Evolutionary conservation across 1,140 invertebrate genomes (phyloP).

Genomic region (Coelopa frigida): DNA sequence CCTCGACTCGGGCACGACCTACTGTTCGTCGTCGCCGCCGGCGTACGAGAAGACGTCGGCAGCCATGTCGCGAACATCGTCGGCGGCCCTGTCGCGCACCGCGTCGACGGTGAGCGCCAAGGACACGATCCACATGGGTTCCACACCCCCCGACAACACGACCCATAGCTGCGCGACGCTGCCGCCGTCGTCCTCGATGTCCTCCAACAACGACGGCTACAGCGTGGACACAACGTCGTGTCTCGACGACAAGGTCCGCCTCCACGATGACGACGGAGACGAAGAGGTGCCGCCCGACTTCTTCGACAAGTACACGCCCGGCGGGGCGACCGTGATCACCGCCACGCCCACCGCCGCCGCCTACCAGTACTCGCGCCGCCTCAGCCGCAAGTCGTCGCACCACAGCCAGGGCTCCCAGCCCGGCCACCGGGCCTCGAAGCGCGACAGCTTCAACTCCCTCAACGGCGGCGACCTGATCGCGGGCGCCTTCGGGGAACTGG

Average conservation of each 20-base stretch:
- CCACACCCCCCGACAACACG: too few relatives aligned
- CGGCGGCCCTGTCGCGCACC: neutral
- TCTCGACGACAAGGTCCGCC: too few relatives aligned
- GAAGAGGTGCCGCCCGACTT: conserved; percentile 39
- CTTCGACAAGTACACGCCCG: conserved; percentile 35
- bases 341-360: conserved; percentile 23
- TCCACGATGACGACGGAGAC: conserved; percentile 17
- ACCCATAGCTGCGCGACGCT: conserved; percentile 20
- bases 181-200: conserved; percentile 27
- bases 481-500: conserved; percentile 39
- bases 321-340: conserved; percentile 15
- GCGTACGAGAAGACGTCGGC: conserved; percentile 12
- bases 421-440: conserved; percentile 21
- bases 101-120: neutral
- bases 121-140: neutral
- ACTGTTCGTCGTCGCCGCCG: too few relatives aligned
- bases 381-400: conserved; percentile 37
- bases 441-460: conserved; percentile 39
- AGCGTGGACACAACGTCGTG: conserved; percentile 2
- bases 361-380: conserved; percentile 36
- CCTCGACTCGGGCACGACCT: too few relatives aligned
- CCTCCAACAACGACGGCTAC: neutral
- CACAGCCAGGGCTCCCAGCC: conserved; percentile 14
- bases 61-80: conserved; percentile 7
- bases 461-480: conserved; percentile 39